Evolutionary conservation across 2,888 invertebrate species (phyloP), one percentile per base, ranked within the genome.

Genomic region (Heliconius aoede): DNA sequence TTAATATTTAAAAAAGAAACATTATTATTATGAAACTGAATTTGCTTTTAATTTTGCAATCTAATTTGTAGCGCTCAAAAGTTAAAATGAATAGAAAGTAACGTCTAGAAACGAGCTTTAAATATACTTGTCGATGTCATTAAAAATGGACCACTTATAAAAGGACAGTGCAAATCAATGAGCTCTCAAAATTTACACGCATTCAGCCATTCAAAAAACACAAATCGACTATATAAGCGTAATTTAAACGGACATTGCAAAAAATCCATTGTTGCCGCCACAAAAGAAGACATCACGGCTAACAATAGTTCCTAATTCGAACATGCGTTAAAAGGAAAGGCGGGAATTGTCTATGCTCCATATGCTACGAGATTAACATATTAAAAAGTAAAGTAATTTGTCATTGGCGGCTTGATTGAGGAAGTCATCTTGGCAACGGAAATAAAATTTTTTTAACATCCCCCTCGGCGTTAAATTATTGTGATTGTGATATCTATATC

Each of bases 361-460:
- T 91, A 92, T 92, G 93, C 86, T 91, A 90, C 87, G 84, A 89
- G 92, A 93, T 94, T 91, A 92, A 91, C 89, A 89, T 87, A 91
- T 91, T 84, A 90, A 88, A 88, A 79, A 81, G 87, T 86, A 86
- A 84, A 89, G 90, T 90, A 91, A 94, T 94, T 93, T 92, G 93
- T 94, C 94, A 94, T 90, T 88, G 87, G 85, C 81, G 77, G 81
- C 79, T 91, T 94, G 94, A 94, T 94, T 94, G 93, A 93, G 94
- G 94, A 94, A 94, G 94, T 92, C 86, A 92, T 93, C 91, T 91
- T 86, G 87, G 88, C 87, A 91, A 88, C 93, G 94, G 94, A 94
- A 92, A 94, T 91, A 90, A 88, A 88, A 88, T 90, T 92, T 94
- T 90, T 90, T 92, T 88, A 85, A 88, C 86, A 89, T 89, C 91